phyloP scores from a whole-genome alignment of 2,113 vertebrate species.

The Petaurus breviceps region DNA sequence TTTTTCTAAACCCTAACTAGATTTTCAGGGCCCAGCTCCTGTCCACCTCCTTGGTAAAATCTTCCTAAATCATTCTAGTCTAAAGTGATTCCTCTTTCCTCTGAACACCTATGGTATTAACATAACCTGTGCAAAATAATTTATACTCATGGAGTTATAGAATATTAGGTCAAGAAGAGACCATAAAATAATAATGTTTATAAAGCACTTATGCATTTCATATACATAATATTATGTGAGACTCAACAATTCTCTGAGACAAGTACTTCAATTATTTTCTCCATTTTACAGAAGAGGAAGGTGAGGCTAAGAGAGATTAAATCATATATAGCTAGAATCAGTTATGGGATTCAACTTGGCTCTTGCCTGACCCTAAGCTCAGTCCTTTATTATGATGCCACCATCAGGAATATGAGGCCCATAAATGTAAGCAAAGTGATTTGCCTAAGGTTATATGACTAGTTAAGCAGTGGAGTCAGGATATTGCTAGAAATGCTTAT shows the following conservation, averaged over 20 bases:
- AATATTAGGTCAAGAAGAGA: background rate
- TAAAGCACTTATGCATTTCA: background rate
- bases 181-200: background rate
- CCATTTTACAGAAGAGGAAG: background rate
- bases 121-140: background rate
- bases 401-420: background rate
- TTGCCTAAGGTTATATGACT: background rate
- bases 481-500: background rate
- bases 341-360: background rate
- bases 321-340: background rate
- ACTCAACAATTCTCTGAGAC: background rate
- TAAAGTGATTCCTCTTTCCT: too few relatives aligned
- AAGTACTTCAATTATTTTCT: background rate
- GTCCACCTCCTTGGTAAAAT: background rate
- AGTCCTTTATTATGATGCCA: background rate
- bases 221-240: background rate
- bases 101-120: background rate
- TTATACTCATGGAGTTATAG: background rate
- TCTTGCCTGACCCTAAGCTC: background rate
- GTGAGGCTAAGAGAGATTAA: background rate
- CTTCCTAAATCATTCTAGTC: background rate
- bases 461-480: background rate
- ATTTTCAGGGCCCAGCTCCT: background rate
- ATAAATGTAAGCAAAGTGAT: background rate
- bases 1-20: background rate